Conservation (phyloP, 1,140 invertebrate genomes). For the Drosophila albomicans region DNA sequence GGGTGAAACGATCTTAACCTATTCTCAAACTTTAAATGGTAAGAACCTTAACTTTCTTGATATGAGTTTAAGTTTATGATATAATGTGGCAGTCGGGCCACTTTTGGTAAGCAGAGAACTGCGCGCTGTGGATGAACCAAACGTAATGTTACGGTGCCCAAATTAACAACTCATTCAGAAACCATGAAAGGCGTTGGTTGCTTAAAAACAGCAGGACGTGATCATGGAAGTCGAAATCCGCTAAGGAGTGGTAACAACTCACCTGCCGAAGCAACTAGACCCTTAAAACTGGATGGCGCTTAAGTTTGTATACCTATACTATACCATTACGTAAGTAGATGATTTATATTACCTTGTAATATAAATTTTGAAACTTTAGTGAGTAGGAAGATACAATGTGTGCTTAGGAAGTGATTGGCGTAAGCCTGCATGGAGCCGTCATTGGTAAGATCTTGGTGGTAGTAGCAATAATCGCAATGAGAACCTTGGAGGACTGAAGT, state of each 20-base stretch:
- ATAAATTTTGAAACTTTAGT: conserved; percentile 85
- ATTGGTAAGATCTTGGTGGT: conserved; percentile 94
- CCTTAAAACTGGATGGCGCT: conserved; percentile 96
- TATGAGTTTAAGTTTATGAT: conserved; percentile 95
- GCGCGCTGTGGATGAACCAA: conserved; percentile 94
- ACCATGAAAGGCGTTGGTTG: no score
- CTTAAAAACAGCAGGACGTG: conserved; percentile 94
- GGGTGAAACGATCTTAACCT: no score
- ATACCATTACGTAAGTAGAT: conserved; percentile 86
- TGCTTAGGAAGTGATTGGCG: conserved; percentile 89
- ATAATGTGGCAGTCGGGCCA: conserved; percentile 92
- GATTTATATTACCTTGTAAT: conserved; percentile 66
- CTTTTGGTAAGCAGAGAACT: conserved; percentile 97
- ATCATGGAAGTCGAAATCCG: conserved; percentile 96
- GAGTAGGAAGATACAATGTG: conserved; percentile 88
- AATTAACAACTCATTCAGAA: no score
- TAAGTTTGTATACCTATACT: conserved; percentile 91
- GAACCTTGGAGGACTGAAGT: no score
- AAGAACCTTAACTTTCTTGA: conserved; percentile 96
- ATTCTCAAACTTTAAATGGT: conserved; percentile 93
- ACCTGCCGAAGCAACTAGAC: conserved; percentile 95
- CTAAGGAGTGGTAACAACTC: conserved; percentile 92
- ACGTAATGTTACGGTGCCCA: no score
- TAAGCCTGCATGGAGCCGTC: conserved; percentile 91
- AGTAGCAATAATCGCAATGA: conserved; percentile 96